Percentiles rank a stretch among this genome's conserved stretches.
These are phyloP conservation scores for Cavia aperea DNA, from an alignment of 2,113 vertebrate species.

Conservation along the genomic window DNA sequence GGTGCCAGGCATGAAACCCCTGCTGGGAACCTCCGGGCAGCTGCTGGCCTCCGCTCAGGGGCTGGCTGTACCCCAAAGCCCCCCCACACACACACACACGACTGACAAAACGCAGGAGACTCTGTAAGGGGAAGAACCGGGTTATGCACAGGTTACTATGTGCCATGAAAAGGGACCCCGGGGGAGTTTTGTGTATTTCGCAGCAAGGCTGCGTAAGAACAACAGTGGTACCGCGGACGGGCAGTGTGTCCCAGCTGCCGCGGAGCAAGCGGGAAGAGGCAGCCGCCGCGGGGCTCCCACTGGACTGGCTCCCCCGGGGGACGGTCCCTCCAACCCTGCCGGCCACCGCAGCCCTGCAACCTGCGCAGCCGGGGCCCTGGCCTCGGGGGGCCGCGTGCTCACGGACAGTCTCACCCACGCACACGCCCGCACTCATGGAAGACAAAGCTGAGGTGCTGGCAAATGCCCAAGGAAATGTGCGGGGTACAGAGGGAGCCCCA, in stretches of 20 bases:
- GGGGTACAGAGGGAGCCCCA: not conserved
- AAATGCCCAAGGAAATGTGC: not conserved
- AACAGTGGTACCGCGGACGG: too few relatives aligned
- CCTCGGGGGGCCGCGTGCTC: accelerated
- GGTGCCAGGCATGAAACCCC: not conserved
- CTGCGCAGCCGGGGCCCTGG: not conserved
- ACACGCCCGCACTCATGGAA: not conserved
- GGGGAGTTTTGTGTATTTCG: not conserved
- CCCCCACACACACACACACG: too few relatives aligned
- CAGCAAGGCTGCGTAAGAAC: not conserved
- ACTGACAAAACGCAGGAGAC: not conserved
- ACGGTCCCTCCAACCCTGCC: not conserved
- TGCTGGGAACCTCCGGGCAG: accelerated
- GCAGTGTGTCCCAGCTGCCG: accelerated
- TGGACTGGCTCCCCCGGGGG: not conserved
- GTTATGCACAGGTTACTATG: not conserved
- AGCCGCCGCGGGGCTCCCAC: not conserved
- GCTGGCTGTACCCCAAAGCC: not conserved
- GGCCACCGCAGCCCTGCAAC: not conserved
- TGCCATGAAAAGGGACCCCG: not conserved
- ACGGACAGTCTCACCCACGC: accelerated
- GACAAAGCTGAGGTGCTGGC: not conserved
- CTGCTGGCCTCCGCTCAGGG: not conserved
- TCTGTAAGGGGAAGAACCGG: not conserved
- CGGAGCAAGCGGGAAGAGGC: not conserved